Base-by-base conservation (phyloP, 2,888 invertebrate genomes). In the Drosophila borealis region DNA sequence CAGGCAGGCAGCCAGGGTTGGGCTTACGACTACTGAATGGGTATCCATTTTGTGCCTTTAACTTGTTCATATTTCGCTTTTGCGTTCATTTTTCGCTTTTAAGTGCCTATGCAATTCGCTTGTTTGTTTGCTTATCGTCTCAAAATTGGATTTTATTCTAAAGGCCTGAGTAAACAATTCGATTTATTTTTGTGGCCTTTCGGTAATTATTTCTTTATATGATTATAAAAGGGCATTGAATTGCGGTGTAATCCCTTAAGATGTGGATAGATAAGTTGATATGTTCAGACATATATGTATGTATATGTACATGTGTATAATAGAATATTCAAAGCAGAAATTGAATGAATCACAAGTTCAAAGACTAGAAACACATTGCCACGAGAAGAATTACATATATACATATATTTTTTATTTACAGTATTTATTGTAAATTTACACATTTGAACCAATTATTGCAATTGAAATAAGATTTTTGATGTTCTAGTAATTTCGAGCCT, bases 121-220 rank as follows among this genome's bases (percentile, higher is more conserved):
- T 61, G 60, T 77, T 77, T 73, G 61, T 51, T 69, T 57, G 63
- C 49, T 57, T 53, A 49, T 33, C 42, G 50, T 44, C 49, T 53
- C 33, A 34, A 41, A 41, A 48, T 46, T 46, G 57, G 66, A 55
- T 56, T 74, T 69, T 55, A 39, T 56, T 44, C 17, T 36, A 44
- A 45, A 25, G 39, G 13, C 9, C 59, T 37, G 42, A 42, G 70
- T 70, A 62, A 70, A 74, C 48, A 75, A 4, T 67, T 60, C 56
- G 60, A 61, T 70, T 66, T 63, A 61, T 78, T 70, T 60, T 69
- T 77, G 44, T 13, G 50, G 57, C 54, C 57, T 62, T 71, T 75
- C 57, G 14, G 3, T 42, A 54, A 66, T 36, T 45, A 44, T 70
- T 48, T 21, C 29, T 55, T 55, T 46, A 53, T 42, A n/a, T 51